phyloP scores from a whole-genome alignment of 2,888 invertebrate species.

The Calameuta pallipes region DNA sequence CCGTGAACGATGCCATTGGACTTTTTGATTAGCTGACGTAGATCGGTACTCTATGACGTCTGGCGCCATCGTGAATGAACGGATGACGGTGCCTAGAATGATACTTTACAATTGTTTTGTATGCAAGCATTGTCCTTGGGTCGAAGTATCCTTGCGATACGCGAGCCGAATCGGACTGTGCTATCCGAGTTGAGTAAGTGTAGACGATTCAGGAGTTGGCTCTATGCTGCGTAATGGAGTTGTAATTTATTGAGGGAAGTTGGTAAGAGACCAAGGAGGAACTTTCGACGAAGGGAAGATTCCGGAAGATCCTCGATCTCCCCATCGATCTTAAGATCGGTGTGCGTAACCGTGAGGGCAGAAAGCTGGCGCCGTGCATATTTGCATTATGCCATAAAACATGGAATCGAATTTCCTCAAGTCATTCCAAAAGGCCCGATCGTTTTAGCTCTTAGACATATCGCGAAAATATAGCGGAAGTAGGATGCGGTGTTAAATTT shows the following conservation, averaged over 20 bases:
- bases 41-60: slow-evolving; percentile 16
- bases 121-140: slow-evolving; percentile 15
- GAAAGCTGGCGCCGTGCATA: slow-evolving; percentile 29
- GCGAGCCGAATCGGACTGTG: slow-evolving; percentile 1
- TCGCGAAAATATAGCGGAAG: background rate
- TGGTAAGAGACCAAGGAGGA: background rate
- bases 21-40: slow-evolving; percentile 16
- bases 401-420: slow-evolving; percentile 19
- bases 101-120: slow-evolving; percentile 27
- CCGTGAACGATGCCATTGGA: slow-evolving; percentile 8
- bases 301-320: background rate
- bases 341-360: background rate
- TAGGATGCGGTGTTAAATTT: background rate
- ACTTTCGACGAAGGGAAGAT: background rate
- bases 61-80: slow-evolving; percentile 30
- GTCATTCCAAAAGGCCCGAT: background rate
- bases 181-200: background rate
- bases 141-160: slow-evolving; percentile 9
- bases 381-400: slow-evolving; percentile 31
- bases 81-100: slow-evolving; percentile 23
- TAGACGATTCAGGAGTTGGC: background rate
- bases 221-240: background rate
- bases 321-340: background rate
- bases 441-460: background rate
- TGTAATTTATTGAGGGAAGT: background rate